Evolutionary conservation across 2,113 vertebrate genomes (phyloP).

Genomic region (Acrocephalus arundinaceus): DNA sequence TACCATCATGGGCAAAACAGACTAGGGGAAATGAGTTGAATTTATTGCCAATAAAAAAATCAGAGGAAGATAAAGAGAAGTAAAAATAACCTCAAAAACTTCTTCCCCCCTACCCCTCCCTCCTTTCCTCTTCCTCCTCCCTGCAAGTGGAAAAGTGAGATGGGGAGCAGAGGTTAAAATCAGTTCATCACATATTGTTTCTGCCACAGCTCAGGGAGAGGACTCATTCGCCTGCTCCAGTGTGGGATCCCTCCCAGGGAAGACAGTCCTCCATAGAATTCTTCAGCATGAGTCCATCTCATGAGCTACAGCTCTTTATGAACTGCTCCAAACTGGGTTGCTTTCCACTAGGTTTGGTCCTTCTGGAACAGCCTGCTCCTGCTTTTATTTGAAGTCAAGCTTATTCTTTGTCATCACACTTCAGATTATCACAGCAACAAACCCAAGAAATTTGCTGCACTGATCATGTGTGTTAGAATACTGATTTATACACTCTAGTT

Average conservation of each 20-base stretch:
- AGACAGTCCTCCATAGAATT: background rate
- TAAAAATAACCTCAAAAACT: background rate
- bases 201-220: background rate
- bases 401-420: background rate
- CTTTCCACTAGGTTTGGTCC: background rate
- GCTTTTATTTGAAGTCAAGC: background rate
- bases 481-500: background rate
- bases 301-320: background rate
- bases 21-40: background rate
- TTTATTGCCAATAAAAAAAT: background rate
- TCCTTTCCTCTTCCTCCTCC: background rate
- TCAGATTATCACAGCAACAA: background rate
- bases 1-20: background rate
- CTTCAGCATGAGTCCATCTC: background rate
- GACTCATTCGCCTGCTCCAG: background rate
- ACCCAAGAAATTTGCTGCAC: background rate
- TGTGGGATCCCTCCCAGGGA: background rate
- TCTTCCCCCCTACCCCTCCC: background rate
- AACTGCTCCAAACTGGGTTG: fast-evolving
- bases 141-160: background rate
- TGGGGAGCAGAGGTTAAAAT: background rate
- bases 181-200: background rate
- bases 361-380: background rate
- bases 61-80: background rate
- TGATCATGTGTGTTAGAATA: background rate